These are phyloP conservation scores for Diarsia rubi DNA, from an alignment of 2,888 invertebrate species.

Conservation along the genomic window DNA sequence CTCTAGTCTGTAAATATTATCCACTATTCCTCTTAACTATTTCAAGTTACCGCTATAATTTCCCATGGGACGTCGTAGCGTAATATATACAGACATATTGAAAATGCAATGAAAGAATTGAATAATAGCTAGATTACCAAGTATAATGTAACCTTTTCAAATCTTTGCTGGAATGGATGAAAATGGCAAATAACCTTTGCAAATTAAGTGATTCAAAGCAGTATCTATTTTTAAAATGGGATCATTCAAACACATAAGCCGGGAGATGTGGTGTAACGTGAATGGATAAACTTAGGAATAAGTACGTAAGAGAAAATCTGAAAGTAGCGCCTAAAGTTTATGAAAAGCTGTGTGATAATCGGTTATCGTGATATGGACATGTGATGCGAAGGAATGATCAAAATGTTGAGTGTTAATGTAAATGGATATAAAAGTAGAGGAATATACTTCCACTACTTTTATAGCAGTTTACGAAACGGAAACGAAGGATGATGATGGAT, in stretches of 20 bases:
- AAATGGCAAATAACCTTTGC: not conserved
- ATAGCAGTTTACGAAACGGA: no score
- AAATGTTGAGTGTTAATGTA: no score
- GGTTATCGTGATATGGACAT: no score
- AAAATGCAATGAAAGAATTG: conserved; percentile 48
- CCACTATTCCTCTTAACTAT: conserved; percentile 10
- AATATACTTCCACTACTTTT: no score
- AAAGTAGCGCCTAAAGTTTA: no score
- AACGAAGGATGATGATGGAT: no score
- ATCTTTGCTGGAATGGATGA: not conserved
- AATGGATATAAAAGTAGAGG: no score
- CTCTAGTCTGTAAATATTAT: not conserved
- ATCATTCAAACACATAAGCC: not conserved
- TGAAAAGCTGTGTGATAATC: no score
- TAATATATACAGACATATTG: conserved; percentile 39
- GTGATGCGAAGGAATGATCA: no score
- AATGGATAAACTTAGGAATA: no score
- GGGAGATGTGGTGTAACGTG: no score
- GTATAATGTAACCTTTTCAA: conserved; percentile 38
- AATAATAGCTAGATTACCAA: conserved; percentile 42
- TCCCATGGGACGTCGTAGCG: conserved; percentile 38
- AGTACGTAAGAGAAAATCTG: no score
- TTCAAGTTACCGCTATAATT: conserved; percentile 27
- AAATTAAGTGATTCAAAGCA: not conserved
- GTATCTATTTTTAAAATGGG: not conserved